These are phyloP conservation scores for Riparia riparia DNA, from an alignment of 2,113 vertebrate genomes.

Conservation along the genomic window DNA sequence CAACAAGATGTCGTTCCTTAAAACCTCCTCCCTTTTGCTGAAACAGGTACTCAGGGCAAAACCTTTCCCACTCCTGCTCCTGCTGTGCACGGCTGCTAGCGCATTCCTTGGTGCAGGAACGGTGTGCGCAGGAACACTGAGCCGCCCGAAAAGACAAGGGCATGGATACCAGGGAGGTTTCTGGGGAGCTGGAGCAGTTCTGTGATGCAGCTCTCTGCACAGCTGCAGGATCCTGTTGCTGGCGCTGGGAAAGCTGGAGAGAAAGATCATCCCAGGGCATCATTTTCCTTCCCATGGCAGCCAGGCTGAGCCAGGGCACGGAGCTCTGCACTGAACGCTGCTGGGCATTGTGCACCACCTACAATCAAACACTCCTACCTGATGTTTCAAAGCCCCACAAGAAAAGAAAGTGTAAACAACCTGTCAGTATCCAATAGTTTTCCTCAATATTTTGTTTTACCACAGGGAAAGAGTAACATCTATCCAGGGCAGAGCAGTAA, in stretches of 20 bases:
- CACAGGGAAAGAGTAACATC: background rate
- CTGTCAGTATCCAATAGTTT: background rate
- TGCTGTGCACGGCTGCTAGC: accelerated
- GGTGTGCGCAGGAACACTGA: accelerated
- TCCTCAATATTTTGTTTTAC: background rate
- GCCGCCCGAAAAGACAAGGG: background rate
- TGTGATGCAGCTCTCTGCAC: background rate
- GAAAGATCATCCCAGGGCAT: background rate
- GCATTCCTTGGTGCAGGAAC: accelerated
- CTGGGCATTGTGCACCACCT: background rate
- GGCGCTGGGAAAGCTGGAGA: background rate
- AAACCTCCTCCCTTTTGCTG: background rate
- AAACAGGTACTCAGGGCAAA: background rate
- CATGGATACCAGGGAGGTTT: accelerated
- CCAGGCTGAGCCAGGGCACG: background rate
- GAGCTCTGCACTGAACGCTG: background rate
- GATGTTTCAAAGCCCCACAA: background rate
- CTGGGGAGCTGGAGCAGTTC: background rate
- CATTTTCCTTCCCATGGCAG: background rate
- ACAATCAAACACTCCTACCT: background rate
- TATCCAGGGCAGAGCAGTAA: background rate
- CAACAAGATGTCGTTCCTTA: background rate
- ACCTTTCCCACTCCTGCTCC: accelerated
- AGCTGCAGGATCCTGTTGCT: background rate
- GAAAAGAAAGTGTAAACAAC: background rate